These are phyloP conservation scores for Poecilia velifera DNA, from an alignment of 2,797 vertebrate genomes.

Conservation along the genomic window DNA sequence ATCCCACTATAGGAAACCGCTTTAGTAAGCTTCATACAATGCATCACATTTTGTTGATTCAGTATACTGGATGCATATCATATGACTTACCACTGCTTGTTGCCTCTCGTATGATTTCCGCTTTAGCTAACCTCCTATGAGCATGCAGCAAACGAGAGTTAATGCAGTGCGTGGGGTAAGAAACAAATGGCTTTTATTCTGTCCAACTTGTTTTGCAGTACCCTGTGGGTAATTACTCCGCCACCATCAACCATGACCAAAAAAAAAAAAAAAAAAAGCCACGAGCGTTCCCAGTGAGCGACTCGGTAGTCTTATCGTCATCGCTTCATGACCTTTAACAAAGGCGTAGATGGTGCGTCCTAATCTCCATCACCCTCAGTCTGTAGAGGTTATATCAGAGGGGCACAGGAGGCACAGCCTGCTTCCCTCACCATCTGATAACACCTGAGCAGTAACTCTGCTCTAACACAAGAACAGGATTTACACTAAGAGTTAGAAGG, in stretches of 20 bases:
- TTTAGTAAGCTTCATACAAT: neutral
- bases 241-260: too few relatives aligned
- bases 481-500: neutral
- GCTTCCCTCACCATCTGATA: constrained; percentile 5
- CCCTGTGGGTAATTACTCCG: neutral
- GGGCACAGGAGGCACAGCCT: neutral
- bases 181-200: neutral
- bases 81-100: neutral
- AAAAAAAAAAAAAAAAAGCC: neutral
- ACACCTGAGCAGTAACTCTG: neutral
- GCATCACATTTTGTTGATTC: neutral
- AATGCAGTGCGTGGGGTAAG: neutral
- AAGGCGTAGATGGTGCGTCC: neutral
- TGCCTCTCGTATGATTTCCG: neutral
- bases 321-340: neutral
- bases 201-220: neutral
- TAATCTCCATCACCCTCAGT: neutral
- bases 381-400: neutral
- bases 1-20: neutral
- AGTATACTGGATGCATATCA: neutral
- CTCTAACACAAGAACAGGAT: neutral
- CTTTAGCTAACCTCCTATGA: neutral
- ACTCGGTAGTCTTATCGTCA: neutral
- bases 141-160: neutral
- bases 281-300: neutral